Evolutionary conservation across 2,113 vertebrate genomes (phyloP).

Genomic region (Dicaeum eximium): DNA sequence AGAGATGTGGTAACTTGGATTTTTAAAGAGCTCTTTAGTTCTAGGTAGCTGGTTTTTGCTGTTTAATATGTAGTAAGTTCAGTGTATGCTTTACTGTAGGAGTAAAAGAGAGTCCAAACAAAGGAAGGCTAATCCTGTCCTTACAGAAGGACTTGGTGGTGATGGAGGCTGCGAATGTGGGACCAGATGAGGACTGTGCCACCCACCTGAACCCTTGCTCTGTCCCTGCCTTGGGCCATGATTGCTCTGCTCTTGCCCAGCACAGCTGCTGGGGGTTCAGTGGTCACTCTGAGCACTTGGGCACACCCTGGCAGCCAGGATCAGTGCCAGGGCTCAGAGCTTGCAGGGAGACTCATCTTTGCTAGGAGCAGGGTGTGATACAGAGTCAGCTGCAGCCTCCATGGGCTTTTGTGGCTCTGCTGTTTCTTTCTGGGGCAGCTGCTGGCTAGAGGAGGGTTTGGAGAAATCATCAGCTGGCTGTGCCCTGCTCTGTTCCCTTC

Average conservation of each 20-base stretch:
- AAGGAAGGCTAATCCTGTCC: neutral
- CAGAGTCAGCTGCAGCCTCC: neutral
- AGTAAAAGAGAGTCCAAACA: slow-evolving; percentile 38
- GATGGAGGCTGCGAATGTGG: neutral
- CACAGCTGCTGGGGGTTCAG: neutral
- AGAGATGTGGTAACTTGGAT: slow-evolving; percentile 29
- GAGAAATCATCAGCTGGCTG: neutral
- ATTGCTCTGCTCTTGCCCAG: neutral
- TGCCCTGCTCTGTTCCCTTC: neutral
- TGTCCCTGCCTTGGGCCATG: neutral
- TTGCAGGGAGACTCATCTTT: neutral
- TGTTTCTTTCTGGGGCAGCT: neutral
- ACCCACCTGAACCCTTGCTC: neutral
- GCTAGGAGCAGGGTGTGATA: neutral
- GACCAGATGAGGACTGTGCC: neutral
- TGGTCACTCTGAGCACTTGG: fast-evolving
- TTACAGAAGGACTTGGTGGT: neutral
- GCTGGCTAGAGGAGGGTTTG: neutral
- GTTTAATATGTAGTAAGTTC: slow-evolving; percentile 56
- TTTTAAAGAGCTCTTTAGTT: slow-evolving; percentile 61
- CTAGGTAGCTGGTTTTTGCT: slow-evolving; percentile 62
- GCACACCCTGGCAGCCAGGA: neutral
- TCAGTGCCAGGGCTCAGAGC: neutral
- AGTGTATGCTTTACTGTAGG: slow-evolving; percentile 48
- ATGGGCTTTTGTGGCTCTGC: neutral